Conservation (phyloP, 2,888 invertebrate genomes). For the Epiblema foenella region DNA sequence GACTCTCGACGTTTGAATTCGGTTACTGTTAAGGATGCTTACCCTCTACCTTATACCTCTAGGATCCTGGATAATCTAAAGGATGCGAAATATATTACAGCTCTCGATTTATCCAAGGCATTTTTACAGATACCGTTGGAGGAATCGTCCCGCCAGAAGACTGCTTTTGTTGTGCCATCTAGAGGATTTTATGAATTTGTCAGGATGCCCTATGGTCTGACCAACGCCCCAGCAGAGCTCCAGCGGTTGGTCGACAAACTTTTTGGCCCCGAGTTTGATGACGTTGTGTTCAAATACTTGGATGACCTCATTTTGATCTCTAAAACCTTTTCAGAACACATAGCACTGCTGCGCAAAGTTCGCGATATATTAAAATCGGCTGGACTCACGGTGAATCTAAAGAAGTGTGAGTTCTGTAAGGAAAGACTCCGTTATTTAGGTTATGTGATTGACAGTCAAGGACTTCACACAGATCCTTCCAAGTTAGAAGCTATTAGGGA, state of each 20-base stretch:
- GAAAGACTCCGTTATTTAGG: constrained; percentile 22
- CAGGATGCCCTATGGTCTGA: constrained; percentile 17
- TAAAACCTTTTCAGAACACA: constrained; percentile 3
- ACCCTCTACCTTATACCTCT: constrained; percentile 21
- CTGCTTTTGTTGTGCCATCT: background rate
- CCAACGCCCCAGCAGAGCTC: constrained; percentile 18
- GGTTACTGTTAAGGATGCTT: constrained; percentile 26
- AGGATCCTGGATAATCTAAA: constrained; percentile 21
- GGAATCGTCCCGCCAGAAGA: constrained; percentile 3
- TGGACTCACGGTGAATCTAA: constrained; percentile 43
- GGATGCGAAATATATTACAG: constrained; percentile 3
- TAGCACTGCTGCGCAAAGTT: constrained; percentile 2
- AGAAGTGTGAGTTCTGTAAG: constrained; percentile 45
- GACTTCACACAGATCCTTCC: constrained; percentile 44
- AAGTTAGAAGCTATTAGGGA: constrained; percentile 42
- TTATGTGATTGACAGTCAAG: constrained; percentile 19
- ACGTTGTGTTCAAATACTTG: constrained; percentile 31
- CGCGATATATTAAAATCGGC: constrained; percentile 25
- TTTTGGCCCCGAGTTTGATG: constrained; percentile 30
- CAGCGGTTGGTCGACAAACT: constrained; percentile 23
- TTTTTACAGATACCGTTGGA: constrained; percentile 12
- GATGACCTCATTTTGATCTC: constrained; percentile 43
- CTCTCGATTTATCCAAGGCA: constrained; percentile 24
- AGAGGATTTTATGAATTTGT: constrained; percentile 16
- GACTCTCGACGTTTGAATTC: constrained; percentile 17